Percentiles rank a stretch among this genome's conserved stretches.
Conservation (phyloP, 2,797 vertebrate genomes). For the Sternotherus odoratus region DNA sequence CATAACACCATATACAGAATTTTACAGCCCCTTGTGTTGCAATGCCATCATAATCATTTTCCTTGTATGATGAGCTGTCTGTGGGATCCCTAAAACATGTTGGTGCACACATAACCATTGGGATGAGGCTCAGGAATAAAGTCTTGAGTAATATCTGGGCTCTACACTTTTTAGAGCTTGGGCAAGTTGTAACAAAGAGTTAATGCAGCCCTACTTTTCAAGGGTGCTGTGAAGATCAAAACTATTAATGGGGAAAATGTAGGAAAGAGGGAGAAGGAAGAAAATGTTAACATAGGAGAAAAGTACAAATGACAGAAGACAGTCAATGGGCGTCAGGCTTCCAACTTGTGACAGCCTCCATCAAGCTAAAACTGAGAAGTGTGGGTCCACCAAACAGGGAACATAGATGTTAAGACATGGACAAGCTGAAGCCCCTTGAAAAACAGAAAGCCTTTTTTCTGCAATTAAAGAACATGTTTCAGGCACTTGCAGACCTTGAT, state of each 20-base stretch:
- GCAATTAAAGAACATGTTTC: no score
- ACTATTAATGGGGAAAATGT: accelerated
- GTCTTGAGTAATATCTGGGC: neutral
- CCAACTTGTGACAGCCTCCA: neutral
- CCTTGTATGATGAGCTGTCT: neutral
- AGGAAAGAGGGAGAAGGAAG: neutral
- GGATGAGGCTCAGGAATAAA: neutral
- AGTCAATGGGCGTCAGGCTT: neutral
- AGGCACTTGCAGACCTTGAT: no score
- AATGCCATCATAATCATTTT: neutral
- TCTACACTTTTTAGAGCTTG: neutral
- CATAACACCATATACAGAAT: neutral
- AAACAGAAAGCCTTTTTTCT: no score
- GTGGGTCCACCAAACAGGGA: no score
- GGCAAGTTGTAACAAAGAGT: neutral
- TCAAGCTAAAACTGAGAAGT: no score
- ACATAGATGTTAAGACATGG: no score
- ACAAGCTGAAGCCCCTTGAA: no score
- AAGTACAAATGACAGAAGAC: neutral
- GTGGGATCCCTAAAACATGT: neutral
- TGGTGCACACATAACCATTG: neutral
- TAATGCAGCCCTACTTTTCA: neutral
- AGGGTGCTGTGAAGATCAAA: neutral
- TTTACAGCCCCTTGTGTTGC: neutral
- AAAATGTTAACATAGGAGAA: neutral